Base-by-base conservation (phyloP, 1,140 invertebrate species). In the Manduca sexta region DNA sequence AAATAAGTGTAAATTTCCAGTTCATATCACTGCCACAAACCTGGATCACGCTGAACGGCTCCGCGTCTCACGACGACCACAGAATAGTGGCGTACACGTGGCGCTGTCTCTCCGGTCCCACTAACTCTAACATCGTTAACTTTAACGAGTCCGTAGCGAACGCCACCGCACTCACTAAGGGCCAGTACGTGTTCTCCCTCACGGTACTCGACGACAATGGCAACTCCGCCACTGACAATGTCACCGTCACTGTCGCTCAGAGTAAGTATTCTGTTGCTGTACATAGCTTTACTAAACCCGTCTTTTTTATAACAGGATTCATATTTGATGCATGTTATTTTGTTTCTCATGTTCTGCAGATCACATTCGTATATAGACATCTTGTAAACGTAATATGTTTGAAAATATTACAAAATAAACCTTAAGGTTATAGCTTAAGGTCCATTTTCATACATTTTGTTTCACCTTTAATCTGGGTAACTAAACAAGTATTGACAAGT, bases 171-270 rank as follows among this genome's bases (percentile, higher is more conserved):
- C 86, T 98, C 10, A 95, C 94, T 0, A 93, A 95, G 65, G 96
- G 96, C 6, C 88, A 91, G 45, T 98, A 98, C 70, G 81, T 90
- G 44, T 95, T 98, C 73, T 91, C 92, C 65, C 80, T 98, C 35
- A 94, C 91, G 11, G 94, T 98, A 1, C 90, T 91, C 11, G 96
- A 98, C 81, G 92, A 93, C 58, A 93, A 92, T 64, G 92, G 92
- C 33, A 96, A 97, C 67, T 90, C 91, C 13, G 92, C 92, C 15
- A 89, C 88, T 11, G 91, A 93, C 74, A 89, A 88, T 29, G 90
- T 93, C 14, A 89, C 88, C 64, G 88, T 98, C 11, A 93, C 90
- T 56, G 95, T 98, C n/a, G 93, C 94, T 49, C 95, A 97, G 87
- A 95, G 95, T 97, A 90, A 90, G 90, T 91, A 37, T 49, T 43